Conservation (phyloP, 1,140 invertebrate species). For the Orchestia grillus region DNA sequence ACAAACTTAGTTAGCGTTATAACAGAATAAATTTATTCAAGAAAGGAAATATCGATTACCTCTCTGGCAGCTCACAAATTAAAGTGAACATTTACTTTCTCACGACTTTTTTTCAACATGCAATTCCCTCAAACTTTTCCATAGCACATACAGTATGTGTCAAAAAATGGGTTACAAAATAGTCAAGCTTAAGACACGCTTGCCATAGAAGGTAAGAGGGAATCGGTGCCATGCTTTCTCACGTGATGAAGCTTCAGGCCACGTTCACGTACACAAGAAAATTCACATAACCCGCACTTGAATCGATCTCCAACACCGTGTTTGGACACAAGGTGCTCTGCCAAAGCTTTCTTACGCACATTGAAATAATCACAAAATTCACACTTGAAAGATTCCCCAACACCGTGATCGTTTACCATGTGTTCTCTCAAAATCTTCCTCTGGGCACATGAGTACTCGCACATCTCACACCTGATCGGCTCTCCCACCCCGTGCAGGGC, state of each 20-base stretch:
- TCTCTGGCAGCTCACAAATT: too few relatives aligned
- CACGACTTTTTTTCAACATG: too few relatives aligned
- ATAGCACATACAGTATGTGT: too few relatives aligned
- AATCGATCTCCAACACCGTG: constrained; percentile 23
- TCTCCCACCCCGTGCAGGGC: background rate
- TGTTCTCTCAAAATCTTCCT: background rate
- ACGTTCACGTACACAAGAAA: constrained; percentile 60
- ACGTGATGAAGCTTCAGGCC: constrained; percentile 63
- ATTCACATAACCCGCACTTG: background rate
- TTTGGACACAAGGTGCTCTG: constrained; percentile 40
- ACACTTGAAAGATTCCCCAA: background rate
- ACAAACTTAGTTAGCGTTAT: too few relatives aligned
- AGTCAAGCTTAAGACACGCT: too few relatives aligned
- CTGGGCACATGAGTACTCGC: background rate
- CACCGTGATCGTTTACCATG: background rate
- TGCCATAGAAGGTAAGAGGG: too few relatives aligned
- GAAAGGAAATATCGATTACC: too few relatives aligned
- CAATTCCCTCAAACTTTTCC: too few relatives aligned
- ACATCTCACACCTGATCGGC: background rate
- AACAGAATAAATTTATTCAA: too few relatives aligned
- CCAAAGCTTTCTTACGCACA: background rate
- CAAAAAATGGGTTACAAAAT: too few relatives aligned
- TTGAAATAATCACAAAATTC: background rate
- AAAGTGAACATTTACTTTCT: too few relatives aligned
- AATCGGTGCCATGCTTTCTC: background rate